Evolutionary conservation across 1,140 invertebrate species (phyloP), one percentile per base, ranked within the genome.

Genomic region (Galendromus occidentalis): DNA sequence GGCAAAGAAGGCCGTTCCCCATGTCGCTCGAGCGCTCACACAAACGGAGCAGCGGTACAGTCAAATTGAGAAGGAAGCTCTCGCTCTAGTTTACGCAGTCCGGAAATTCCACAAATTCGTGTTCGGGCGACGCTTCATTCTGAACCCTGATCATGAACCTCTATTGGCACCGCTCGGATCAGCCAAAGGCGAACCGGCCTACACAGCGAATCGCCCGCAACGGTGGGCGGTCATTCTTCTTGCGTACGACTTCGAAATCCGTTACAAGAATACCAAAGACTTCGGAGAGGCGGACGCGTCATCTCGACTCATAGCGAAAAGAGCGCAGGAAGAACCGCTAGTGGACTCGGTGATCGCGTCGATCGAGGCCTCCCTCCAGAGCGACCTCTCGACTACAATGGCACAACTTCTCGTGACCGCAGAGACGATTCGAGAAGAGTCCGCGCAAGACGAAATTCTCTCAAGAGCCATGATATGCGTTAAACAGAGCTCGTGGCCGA

Each of bases 31-130:
- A 64, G 73, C 73, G 0, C 64, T 81, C 9, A 72, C 69, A 18
- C 42, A 67, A 25, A 69, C 76, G 9, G 78, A 83, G 69, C 68
- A 70, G 66, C 76, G 76, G 17, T 82, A 81, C 69, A 71, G 73
- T 18, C 77, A 80, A 67, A 70, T 80, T 6, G 78, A 83, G 29
- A 79, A 77, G 69, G 80, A 83, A 70, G 78, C 74, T 0, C 71
- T 78, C 9, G 73, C 75, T 2, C 74, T 81, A 33, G 67, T 79
- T 42, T 79, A 72, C 71, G 77, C 74, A n/a, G 66, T 78, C 44
- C 70, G 71, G 74, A 69, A 76, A 66, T 80, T 81, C 68, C 76
- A 80, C 65, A 70, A 80, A 55, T 81, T 77, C 67, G 44, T 79
- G 12, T 79, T 72, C 69, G 76, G 75, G 7, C 55, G 73, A 5